Base-by-base conservation (phyloP, 2,888 invertebrate species). In the Erebia ligea region DNA sequence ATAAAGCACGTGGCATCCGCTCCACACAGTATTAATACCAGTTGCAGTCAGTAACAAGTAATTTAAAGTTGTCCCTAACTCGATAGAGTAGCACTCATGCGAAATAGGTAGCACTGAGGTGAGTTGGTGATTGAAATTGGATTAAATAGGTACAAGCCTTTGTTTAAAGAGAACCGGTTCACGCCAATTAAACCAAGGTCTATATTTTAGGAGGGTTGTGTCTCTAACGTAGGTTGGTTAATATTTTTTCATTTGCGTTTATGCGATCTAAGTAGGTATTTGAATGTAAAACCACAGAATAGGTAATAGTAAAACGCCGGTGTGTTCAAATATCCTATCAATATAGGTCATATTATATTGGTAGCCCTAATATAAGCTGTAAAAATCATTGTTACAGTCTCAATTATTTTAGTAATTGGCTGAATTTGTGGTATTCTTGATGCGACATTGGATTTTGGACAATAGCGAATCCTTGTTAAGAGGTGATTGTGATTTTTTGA, bases 71-170 rank as follows among this genome's bases (percentile, higher is more conserved):
- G 62, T 68, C 65, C 54, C 54, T 72, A 74, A 72, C 66, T 74
- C 70, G 68, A 74, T 74, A 72, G 68, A 70, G 54, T 68, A 68
- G 70, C 68, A 72, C 72, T 74, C 70, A 50, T 56, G 64, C 62
- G 56, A 59, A 72, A 66, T 68, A n/a, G n/a, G n/a, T n/a, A 66
- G 67, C 61, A 25, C 45, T 48, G 56, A 42, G 52, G 54, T 50
- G 21, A 68, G 56, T 59, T 54, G 42, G 68, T 67, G 69, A 63
- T 64, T 61, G 64, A 65, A 73, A 72, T 45, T 61, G 58, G 69
- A 69, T 66, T 72, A 48, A 57, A 67, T 70, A n/a, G n/a, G n/a
- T n/a, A 67, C 57, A 67, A 70, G 57, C 40, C 48, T 45, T 52
- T 63, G 67, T 64, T 64, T 64, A 54, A 64, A 54, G 52, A 54